Base-by-base conservation (phyloP, 2,113 vertebrate genomes). In the Egretta garzetta region DNA sequence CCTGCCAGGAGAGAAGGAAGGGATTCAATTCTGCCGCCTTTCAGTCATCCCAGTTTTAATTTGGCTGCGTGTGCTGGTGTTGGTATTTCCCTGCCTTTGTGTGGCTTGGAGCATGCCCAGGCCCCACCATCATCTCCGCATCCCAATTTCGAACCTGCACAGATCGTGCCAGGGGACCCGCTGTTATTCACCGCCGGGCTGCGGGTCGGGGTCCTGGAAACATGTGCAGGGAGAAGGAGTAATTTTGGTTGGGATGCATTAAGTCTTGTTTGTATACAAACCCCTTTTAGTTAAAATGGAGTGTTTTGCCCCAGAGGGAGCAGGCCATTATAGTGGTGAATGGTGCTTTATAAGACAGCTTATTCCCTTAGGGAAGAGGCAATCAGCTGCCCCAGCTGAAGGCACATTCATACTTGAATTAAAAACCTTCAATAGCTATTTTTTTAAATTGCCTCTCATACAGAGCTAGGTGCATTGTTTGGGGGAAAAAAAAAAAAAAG, bases 271-370 rank as follows among this genome's bases (percentile, higher is more conserved):
- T 96, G 71, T 91, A 55, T 43, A 94, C 85, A 93, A 91, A 14
- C 12, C 52, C 56, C 33, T 87, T 72, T 85, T 70, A 91, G 50
- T 94, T 83, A 82, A 96, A 97, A 68, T 12, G 62, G 35, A 83
- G 67, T 64, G 76, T 79, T 97, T 87, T 90, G 55, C 81, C 89
- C 93, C 89, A 94, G 39, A 94, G 95, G 90, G 93, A 94, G 53
- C 64, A 53, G 53, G 43, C 80, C 84, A 89, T 89, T 94, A 56
- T 30, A 63, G 39, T 45, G 45, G 72, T 93, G 95, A 94, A 85
- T 80, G 80, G 86, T 85, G 77, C 95, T 96, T 93, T 95, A 16
- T 32, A 73, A 93, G 28, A 66, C 74, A 85, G 89, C 26, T 93
- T 83, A 32, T 82, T 96, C 84, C 89, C 89, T 66, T 47, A 35